These are phyloP conservation scores for Benitochromis conjunctus DNA, from an alignment of 2,113 vertebrate species.

Conservation along the genomic window DNA sequence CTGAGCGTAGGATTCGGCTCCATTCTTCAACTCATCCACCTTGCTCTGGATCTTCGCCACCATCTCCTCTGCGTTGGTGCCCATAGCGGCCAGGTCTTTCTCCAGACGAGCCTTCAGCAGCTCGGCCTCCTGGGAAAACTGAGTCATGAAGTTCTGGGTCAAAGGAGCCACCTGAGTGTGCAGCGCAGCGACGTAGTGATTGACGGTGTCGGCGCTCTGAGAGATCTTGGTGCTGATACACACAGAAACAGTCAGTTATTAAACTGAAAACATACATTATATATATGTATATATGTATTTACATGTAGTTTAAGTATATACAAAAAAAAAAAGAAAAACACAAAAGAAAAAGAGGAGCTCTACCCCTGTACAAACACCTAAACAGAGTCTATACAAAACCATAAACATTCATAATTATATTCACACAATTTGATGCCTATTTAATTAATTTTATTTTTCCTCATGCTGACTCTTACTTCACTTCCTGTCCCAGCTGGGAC, in stretches of 20 bases:
- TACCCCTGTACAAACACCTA: not conserved
- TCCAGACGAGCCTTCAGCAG: constrained; percentile 55
- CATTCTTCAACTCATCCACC: constrained; percentile 74
- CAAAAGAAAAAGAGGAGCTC: no score
- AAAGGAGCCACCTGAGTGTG: constrained; percentile 28
- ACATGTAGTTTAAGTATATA: no score
- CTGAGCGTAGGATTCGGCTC: constrained; percentile 51
- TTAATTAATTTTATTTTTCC: not conserved
- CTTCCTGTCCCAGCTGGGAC: constrained; percentile 60
- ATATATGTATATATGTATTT: not conserved
- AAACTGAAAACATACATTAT: not conserved
- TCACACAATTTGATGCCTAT: no score
- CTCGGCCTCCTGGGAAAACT: constrained; percentile 54
- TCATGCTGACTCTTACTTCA: constrained; percentile 50
- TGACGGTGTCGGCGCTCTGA: constrained; percentile 26
- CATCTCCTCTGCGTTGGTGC: constrained; percentile 61
- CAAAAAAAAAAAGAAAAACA: no score
- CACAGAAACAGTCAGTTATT: not conserved
- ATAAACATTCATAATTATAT: no score
- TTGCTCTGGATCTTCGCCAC: constrained; percentile 67
- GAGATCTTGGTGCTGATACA: constrained; percentile 14
- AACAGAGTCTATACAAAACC: not conserved
- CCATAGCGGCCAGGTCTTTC: constrained; percentile 28
- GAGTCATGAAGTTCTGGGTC: constrained; percentile 29
- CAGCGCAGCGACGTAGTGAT: constrained; percentile 23